Evolutionary conservation across 2,113 vertebrate species (phyloP), one percentile per base, ranked within the genome.

Genomic region (Etheostoma cragini): DNA sequence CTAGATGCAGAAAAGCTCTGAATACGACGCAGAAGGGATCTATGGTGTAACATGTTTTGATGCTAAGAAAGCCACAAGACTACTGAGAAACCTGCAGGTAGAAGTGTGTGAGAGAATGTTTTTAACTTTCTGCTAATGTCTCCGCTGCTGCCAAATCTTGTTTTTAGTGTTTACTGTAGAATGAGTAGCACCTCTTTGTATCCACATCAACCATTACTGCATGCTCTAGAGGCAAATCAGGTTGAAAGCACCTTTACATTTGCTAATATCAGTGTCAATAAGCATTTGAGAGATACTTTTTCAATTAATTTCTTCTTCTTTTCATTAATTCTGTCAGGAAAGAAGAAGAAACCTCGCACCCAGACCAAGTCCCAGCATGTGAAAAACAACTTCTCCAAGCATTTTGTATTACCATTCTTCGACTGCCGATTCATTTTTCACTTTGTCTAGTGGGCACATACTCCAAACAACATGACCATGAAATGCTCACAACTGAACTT

Each of bases 401-500:
- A 61, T 26, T 42, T 38, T 16, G 62, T 64, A 89, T 90, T 73
- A 90, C 88, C 90, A 42, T 68, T 81, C n/a, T 70, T 74, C 38
- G n/a, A 1, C 33, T 54, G 30, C 33, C 24, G 8, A 78, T 16
- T 73, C 3, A 49, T 61, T 64, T 72, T 67, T 70, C 10, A 60
- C 1, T 57, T 66, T 54, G 7, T 72, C 35, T 60, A 19, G 47
- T 38, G 47, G 49, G 76, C 62, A 79, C 62, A 1, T 0, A 45
- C 52, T 66, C 24, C 61, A 76, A 72, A 77, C 62, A 83, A 80
- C 74, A 87, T 86, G 82, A 84, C 86, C 86, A 81, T 88, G 80
- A 82, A 76, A 69, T 8, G 17, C 47, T 69, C 45, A 84, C 5
- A 50, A 0, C 12, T 38, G 16, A 12, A 35, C 1, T 33, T 8